Evolutionary conservation across 1,140 invertebrate species (phyloP), one percentile per base, ranked within the genome.

Genomic region (Achroia grisella): DNA sequence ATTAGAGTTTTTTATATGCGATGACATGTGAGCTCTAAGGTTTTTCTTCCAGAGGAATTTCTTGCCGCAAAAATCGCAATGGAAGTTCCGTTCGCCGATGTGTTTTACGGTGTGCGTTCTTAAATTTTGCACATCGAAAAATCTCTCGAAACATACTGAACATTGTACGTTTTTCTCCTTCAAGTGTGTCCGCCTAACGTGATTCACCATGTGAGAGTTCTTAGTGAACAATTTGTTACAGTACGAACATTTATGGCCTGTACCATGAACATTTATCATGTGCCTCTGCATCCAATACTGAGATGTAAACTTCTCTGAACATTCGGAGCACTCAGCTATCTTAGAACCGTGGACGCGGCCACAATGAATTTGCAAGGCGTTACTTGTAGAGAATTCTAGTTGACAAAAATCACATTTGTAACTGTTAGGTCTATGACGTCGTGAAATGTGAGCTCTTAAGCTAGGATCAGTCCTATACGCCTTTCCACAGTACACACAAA

Each of bases 1-100:
- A 17, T 37, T 23, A 15, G 13, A 37, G 39, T 49, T 35, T 49
- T 63, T 52, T 50, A 47, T 49, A 50, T 75, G 74, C 0, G 69
- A 67, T 0, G 63, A 39, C 61, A 79, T 72, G 28, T 79, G 75
- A 1, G 64, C 64, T 5, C 58, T 57, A 0, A 80, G 49, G 50
- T 75, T 77, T 28, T 72, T 71, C 49, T 80, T 80, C 73, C 75
- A 75, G 2, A 75, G 44, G 34, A 75, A 91, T 69, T 69, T 86
- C 46, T 89, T 89, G 1, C 88, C 87, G 64, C 93, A 95, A 10
- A 89, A 76, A 3, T 89, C 87, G 54, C 88, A 88, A 51, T 91
- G 89, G 61, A 93, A 92, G 12, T 93, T 93, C 39, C 92, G 89
- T 54, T 93, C 91, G 0, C 93, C 91, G 1, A 90, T 91, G 62